These are phyloP conservation scores for Lagocephalus sceleratus DNA, from an alignment of 2,797 vertebrate genomes.

Conservation along the genomic window DNA sequence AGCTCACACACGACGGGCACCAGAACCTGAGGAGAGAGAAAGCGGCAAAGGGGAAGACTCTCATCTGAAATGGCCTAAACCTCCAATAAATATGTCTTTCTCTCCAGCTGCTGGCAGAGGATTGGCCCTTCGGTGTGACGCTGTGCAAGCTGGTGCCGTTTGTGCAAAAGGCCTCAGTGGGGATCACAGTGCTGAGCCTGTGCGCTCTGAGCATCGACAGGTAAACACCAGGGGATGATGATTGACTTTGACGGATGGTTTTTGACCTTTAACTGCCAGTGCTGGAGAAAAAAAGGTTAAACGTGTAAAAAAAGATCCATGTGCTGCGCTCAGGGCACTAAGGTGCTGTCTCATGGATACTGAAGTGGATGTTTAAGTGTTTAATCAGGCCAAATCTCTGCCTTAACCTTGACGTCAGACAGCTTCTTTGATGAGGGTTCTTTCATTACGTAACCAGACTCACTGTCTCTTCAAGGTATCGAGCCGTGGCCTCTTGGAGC, in stretches of 20 bases:
- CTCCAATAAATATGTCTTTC: constrained; percentile 6
- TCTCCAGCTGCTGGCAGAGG: constrained; percentile 85
- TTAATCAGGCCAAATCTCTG: too few relatives aligned
- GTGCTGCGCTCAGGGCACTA: too few relatives aligned
- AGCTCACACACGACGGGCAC: constrained; percentile 9
- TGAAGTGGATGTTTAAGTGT: too few relatives aligned
- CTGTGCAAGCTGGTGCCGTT: constrained; percentile 96
- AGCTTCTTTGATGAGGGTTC: background rate
- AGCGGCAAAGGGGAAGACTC: constrained; percentile 9
- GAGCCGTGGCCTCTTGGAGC: constrained; percentile 94
- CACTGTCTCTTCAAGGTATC: constrained; percentile 77
- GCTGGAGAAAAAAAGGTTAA: too few relatives aligned
- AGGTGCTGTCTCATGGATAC: too few relatives aligned
- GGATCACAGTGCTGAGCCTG: constrained; percentile 94
- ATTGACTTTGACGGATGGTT: too few relatives aligned
- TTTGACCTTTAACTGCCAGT: too few relatives aligned
- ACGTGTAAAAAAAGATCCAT: too few relatives aligned
- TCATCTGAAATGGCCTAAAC: constrained; percentile 13
- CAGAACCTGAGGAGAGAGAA: constrained; percentile 12
- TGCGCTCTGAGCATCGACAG: constrained; percentile 97
- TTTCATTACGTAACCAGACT: background rate
- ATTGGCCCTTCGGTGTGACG: constrained; percentile 93
- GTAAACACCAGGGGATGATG: constrained; percentile 56
- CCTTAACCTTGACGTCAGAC: background rate
- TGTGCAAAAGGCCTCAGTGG: constrained; percentile 94